Percentiles rank a stretch among this genome's conserved stretches.
Conservation (phyloP, 2,888 invertebrate genomes). For the Glaucopsyche alexis region DNA sequence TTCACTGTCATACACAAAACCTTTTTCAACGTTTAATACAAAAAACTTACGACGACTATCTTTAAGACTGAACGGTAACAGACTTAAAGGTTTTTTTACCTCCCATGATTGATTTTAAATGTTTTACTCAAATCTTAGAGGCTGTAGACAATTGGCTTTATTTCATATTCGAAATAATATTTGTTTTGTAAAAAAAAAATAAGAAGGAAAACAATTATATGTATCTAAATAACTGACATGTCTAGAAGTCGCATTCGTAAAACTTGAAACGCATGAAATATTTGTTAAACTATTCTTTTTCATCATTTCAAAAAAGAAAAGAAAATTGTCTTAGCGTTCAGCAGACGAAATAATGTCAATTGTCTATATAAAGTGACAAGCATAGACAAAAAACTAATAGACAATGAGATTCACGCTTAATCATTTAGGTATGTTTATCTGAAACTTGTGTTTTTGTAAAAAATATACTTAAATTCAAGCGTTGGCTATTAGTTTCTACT, state of each 20-base stretch:
- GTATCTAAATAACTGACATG: too few species aligned
- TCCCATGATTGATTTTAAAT: neutral
- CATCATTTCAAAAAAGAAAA: too few species aligned
- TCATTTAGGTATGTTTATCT: neutral
- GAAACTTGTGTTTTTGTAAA: neutral
- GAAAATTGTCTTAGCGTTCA: too few species aligned
- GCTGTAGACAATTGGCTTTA: neutral
- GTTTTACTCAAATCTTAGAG: too few species aligned
- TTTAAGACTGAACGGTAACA: neutral
- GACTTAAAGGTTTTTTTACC: slow-evolving; percentile 13
- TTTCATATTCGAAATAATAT: neutral
- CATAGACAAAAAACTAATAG: slow-evolving; percentile 5
- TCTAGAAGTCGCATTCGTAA: too few species aligned
- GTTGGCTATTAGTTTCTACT: neutral
- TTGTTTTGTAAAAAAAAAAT: neutral
- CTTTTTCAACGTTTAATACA: slow-evolving; percentile 34
- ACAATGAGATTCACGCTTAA: neutral
- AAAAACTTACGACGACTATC: neutral
- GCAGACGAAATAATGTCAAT: neutral
- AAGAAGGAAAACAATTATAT: neutral
- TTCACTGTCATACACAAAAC: slow-evolving; percentile 38
- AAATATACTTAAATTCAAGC: neutral
- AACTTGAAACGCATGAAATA: too few species aligned
- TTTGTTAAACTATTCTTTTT: too few species aligned
- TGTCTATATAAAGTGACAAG: neutral